phyloP scores from a whole-genome alignment of 2,888 invertebrate genomes.

The Rhamnusium bicolor region DNA sequence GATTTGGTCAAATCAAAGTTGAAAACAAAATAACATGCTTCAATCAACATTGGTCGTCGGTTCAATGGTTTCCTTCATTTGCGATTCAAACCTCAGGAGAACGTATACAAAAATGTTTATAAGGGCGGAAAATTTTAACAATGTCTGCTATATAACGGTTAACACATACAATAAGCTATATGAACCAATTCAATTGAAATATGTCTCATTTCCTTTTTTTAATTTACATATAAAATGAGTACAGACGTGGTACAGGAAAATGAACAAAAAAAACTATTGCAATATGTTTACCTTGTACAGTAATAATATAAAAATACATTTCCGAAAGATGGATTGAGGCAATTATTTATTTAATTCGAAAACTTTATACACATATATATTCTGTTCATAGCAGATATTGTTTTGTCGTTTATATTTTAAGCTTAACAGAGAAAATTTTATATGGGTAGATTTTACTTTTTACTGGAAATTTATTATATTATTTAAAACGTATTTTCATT shows the following conservation, averaged over 20 bases:
- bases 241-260: neutral
- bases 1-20: conserved; percentile 50
- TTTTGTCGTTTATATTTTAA: too few relatives aligned
- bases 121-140: conserved; percentile 49
- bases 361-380: too few relatives aligned
- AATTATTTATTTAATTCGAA: too few relatives aligned
- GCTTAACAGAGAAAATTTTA: too few relatives aligned
- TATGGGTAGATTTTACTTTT: too few relatives aligned
- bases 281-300: too few relatives aligned
- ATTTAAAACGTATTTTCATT: too few relatives aligned
- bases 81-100: conserved; percentile 45
- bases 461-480: too few relatives aligned
- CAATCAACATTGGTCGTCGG: conserved; percentile 49
- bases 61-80: conserved; percentile 48
- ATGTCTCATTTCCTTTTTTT: conserved; percentile 10
- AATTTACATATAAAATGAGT: conserved; percentile 19
- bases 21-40: conserved; percentile 53
- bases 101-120: conserved; percentile 44
- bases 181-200: conserved; percentile 12
- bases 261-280: too few relatives aligned
- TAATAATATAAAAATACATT: too few relatives aligned
- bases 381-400: too few relatives aligned
- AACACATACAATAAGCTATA: conserved; percentile 21
- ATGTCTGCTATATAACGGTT: conserved; percentile 32
- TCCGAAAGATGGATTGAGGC: too few relatives aligned